Conservation (phyloP, 1,140 invertebrate genomes). For the Zaprionus nigranus region DNA sequence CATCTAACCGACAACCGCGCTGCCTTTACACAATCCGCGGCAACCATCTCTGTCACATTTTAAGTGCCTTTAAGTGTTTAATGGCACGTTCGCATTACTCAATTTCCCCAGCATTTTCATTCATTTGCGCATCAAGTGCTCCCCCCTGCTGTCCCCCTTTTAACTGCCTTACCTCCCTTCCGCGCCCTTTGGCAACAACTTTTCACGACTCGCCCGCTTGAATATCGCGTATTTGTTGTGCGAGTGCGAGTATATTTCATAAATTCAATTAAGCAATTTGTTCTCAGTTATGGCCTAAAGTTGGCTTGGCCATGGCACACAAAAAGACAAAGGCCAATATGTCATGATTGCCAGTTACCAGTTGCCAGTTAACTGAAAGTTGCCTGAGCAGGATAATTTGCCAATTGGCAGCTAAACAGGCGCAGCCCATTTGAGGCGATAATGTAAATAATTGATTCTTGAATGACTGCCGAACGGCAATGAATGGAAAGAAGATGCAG, state of each 20-base stretch:
- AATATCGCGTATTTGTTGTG: slow-evolving; percentile 6
- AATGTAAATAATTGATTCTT: slow-evolving; percentile 17
- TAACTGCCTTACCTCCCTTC: background rate
- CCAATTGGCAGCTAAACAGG: slow-evolving; percentile 22
- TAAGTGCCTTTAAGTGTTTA: slow-evolving; percentile 76
- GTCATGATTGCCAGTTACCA: slow-evolving; percentile 31
- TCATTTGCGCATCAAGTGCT: background rate
- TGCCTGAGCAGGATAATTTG: slow-evolving; percentile 29
- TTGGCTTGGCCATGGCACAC: slow-evolving; percentile 19
- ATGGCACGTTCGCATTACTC: slow-evolving; percentile 77
- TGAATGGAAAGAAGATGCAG: background rate
- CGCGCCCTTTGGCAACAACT: background rate
- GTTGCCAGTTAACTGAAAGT: slow-evolving; percentile 10
- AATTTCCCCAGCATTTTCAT: slow-evolving; percentile 53
- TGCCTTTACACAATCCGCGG: slow-evolving; percentile 9
- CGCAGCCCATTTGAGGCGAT: slow-evolving; percentile 8
- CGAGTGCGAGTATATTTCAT: slow-evolving; percentile 57
- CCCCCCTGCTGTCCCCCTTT: background rate
- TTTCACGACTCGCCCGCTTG: slow-evolving; percentile 2
- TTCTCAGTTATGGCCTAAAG: slow-evolving; percentile 56
- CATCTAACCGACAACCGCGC: slow-evolving; percentile 2
- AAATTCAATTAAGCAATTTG: slow-evolving; percentile 75
- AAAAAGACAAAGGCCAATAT: slow-evolving; percentile 39
- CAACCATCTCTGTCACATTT: slow-evolving; percentile 18
- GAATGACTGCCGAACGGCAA: background rate